Evolutionary conservation across 2,888 invertebrate species (phyloP), one percentile per base, ranked within the genome.

Genomic region (Argynnis bischoffii): DNA sequence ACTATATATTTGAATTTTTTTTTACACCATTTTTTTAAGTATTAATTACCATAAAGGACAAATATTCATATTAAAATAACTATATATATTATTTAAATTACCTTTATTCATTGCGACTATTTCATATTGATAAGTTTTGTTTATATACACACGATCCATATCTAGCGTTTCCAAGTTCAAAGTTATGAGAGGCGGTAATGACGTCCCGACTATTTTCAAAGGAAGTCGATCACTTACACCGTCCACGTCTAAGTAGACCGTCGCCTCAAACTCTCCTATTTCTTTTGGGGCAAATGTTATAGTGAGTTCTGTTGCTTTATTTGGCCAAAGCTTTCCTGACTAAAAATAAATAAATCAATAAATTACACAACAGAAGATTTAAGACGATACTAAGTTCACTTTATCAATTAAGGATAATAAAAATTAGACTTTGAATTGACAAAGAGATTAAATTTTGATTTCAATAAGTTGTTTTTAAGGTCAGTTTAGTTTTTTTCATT

Each of bases 321-420:
- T 92, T 0, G 95, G 94, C 93, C 94, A 94, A 41, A 95, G 80
- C 76, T 93, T 91, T 26, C 95, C 95, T 70, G 83, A 84, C 95
- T 95, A 79, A 69, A 79, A 80, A 69, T 56, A 63, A 66, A 63
- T 54, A 14, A 66, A 35, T 63, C 72, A 67, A 35, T 63, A 16
- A 6, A n/a, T 26, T 59, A 8, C 35, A 35, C 35, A 6, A 8
- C 35, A 35, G 8, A 35, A 35, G 35, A 35, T 35, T 35, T 35
- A 35, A 35, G 8, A 35, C 35, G 2, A 35, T 8, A 6, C 35
- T 8, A 35, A 35, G 35, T 8, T 35, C 35, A 8, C 8, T 35
- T 8, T 35, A 35, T 35, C 6, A 35, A 35, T 35, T 35, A 35
- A 35, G 35, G 35, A 35, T 6, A 26, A 26, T 11, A 41, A 8